These are phyloP conservation scores for Galerucella nymphaeae DNA, from an alignment of 2,888 invertebrate genomes.

Conservation along the genomic window DNA sequence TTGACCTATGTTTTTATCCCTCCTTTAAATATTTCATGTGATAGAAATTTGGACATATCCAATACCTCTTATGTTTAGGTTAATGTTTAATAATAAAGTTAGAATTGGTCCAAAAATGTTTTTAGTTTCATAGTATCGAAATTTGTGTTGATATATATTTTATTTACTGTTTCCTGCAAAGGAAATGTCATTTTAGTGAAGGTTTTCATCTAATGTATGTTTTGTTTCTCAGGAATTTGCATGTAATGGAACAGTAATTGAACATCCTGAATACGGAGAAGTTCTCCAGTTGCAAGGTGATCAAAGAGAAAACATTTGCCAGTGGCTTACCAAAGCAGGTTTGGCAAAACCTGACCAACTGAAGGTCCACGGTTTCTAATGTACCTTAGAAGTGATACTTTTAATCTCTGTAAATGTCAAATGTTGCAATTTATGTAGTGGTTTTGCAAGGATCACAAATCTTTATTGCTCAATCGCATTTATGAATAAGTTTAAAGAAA, in stretches of 20 bases:
- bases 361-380: conserved; percentile 97
- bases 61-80: too few relatives aligned
- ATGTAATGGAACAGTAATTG: conserved; percentile 99
- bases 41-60: too few relatives aligned
- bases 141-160: too few relatives aligned
- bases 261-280: conserved; percentile 99
- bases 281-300: conserved; percentile 99
- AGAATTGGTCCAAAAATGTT: too few relatives aligned
- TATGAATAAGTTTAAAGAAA: too few relatives aligned
- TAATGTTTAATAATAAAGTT: too few relatives aligned
- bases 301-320: conserved; percentile 99
- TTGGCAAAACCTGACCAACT: conserved; percentile 98
- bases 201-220: conserved; percentile 16
- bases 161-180: too few relatives aligned
- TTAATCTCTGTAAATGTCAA: conserved; percentile 44
- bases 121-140: too few relatives aligned
- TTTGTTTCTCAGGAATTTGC: conserved; percentile 87
- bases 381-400: conserved; percentile 37
- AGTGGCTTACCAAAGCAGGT: conserved; percentile 98
- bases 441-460: too few relatives aligned
- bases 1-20: too few relatives aligned
- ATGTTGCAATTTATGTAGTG: conserved; percentile 35
- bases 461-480: too few relatives aligned
- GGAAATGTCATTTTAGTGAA: neutral
- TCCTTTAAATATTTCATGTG: too few relatives aligned